phyloP scores from a whole-genome alignment of 1,140 invertebrate species.

The Lasaia peninsularis region DNA sequence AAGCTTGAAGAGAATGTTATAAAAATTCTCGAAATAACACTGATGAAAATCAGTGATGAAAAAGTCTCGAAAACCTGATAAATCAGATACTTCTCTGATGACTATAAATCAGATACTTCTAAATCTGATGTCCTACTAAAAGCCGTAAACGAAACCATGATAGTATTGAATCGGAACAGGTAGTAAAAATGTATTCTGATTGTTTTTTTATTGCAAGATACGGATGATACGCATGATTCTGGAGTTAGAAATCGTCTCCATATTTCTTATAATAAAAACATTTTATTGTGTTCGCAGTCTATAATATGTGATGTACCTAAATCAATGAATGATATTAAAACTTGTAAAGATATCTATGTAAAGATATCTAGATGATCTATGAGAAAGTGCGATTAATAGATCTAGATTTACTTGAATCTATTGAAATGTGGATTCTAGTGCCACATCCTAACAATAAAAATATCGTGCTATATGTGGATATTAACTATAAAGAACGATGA shows the following conservation, averaged over 20 bases:
- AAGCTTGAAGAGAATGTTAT: slow-evolving; percentile 22
- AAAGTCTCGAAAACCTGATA: slow-evolving; percentile 18
- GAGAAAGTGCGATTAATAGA: slow-evolving; percentile 54
- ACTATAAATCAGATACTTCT: slow-evolving; percentile 8
- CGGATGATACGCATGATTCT: slow-evolving; percentile 25
- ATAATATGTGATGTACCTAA: slow-evolving; percentile 27
- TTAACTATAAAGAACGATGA: slow-evolving; percentile 48
- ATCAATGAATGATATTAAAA: slow-evolving; percentile 45
- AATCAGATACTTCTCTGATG: not conserved
- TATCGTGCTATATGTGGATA: slow-evolving; percentile 52
- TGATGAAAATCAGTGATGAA: slow-evolving; percentile 24
- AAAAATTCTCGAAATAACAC: slow-evolving; percentile 25
- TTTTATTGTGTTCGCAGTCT: slow-evolving; percentile 30
- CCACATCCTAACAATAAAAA: slow-evolving; percentile 51
- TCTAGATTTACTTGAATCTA: slow-evolving; percentile 45
- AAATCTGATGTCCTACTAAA: slow-evolving; percentile 24
- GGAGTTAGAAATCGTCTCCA: slow-evolving; percentile 31
- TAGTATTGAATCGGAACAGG: not conserved
- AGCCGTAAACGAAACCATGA: slow-evolving; percentile 21
- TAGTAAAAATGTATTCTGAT: not conserved
- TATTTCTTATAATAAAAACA: slow-evolving; percentile 34
- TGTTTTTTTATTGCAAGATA: not conserved
- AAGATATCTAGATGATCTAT: too few species aligned
- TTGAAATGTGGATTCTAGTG: slow-evolving; percentile 61
- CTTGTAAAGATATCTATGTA: slow-evolving; percentile 32